phyloP scores from a whole-genome alignment of 2,888 invertebrate species.

The Oxystoma pomonae region DNA sequence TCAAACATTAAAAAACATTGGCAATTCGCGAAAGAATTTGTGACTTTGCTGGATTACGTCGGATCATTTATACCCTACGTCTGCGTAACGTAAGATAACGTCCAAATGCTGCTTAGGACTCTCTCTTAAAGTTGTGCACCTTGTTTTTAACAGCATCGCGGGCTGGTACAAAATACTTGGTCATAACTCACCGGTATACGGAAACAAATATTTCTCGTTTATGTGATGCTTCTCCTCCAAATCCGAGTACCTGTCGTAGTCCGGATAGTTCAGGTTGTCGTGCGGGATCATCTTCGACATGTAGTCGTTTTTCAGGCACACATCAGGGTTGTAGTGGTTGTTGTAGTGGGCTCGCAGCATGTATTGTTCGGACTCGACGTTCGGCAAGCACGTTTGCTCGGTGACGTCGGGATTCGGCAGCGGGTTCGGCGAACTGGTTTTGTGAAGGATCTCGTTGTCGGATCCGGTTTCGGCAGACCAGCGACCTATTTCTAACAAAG shows the following conservation, averaged over 20 bases:
- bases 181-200: conserved; percentile 63
- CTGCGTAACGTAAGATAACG: too few relatives aligned
- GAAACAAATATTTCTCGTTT: conserved; percentile 78
- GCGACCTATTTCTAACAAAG: conserved; percentile 54
- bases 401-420: conserved; percentile 75
- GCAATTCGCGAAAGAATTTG: too few relatives aligned
- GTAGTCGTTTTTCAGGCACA: conserved; percentile 41
- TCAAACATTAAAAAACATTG: too few relatives aligned
- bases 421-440: conserved; percentile 63
- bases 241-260: conserved; percentile 66
- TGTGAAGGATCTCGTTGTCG: conserved; percentile 65
- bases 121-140: too few relatives aligned
- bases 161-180: background rate
- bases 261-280: conserved; percentile 48
- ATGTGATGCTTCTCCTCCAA: conserved; percentile 67
- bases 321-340: conserved; percentile 39
- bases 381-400: conserved; percentile 55
- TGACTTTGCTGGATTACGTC: too few relatives aligned
- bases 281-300: conserved; percentile 42
- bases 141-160: too few relatives aligned
- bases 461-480: conserved; percentile 80
- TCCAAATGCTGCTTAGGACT: too few relatives aligned
- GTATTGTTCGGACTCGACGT: conserved; percentile 50
- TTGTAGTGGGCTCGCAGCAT: conserved; percentile 43
- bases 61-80: too few relatives aligned